Conservation (phyloP, 2,113 vertebrate genomes). For the Pteruthius melanotis region DNA sequence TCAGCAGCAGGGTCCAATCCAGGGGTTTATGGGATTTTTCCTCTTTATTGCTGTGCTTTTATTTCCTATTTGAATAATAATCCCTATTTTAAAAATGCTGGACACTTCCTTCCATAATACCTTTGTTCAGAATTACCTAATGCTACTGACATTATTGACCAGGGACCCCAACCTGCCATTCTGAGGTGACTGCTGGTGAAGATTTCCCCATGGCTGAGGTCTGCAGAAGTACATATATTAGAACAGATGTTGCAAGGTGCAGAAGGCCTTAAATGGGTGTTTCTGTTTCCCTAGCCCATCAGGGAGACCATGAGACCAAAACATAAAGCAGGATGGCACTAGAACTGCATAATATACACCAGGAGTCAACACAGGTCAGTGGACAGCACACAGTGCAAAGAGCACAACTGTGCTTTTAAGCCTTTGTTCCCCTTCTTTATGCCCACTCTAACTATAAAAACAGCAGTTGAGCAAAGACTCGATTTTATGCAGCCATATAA, state of each 20-base stretch:
- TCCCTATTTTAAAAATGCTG: background rate
- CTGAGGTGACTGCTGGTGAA: background rate
- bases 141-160: background rate
- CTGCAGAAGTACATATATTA: background rate
- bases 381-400: background rate
- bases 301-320: background rate
- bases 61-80: slow-evolving; percentile 18
- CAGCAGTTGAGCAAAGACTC: background rate
- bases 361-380: background rate
- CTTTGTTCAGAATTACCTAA: background rate
- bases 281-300: background rate
- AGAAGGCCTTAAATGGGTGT: fast-evolving
- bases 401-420: background rate
- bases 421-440: background rate
- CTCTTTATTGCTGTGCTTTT: background rate
- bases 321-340: background rate
- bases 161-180: background rate
- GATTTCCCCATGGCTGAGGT: background rate
- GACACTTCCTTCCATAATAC: background rate
- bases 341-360: background rate
- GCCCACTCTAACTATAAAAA: background rate
- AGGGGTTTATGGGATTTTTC: background rate
- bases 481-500: background rate
- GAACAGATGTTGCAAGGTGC: background rate
- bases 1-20: background rate